Base-by-base conservation (phyloP, 2,113 vertebrate genomes). In the Cygnus atratus region DNA sequence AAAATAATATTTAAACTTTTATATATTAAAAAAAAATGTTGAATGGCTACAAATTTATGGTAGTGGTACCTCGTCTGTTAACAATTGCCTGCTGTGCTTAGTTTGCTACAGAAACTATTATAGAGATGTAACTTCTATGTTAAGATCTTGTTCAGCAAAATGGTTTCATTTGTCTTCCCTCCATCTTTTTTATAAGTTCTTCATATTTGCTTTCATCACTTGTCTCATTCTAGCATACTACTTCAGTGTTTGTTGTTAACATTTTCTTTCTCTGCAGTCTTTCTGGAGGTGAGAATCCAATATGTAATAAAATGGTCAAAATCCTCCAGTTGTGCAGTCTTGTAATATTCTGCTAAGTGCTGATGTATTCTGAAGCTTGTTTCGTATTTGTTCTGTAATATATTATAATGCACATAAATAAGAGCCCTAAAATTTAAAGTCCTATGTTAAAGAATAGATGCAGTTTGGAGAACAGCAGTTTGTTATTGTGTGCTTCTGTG, bases 61-160 rank as follows among this genome's bases (percentile, higher is more conserved):
- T 43, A 43, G 50, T 0, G 2, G 41, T 21, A 43, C 65, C 18
- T 94, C 1, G 0, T 39, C 11, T 4, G 10, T 66, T 68, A 76
- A 22, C 44, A 35, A 1, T 78, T 6, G n/a, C 9, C 6, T 17
- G 2, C 14, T 58, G 21, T 66, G 62, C 31, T 50, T 82, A 11
- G 4, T 33, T 84, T 26, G 59, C 31, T 18, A 6, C 65, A 75
- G 25, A 1, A 11, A 3, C 26, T 72, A 3, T 28, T 65, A 29
- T 18, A 50, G 46, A 58, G 82, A 20, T 33, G 24, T 7, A 14
- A 33, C 31, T 84, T 73, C 66, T 59, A 0, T 29, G 63, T 76
- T 8, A 63, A 37, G 28, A 65, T 48, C 9, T 62, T 35, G 73
- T 74, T 72, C 3, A 52, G 52, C 46, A 58, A 94, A 87, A 35